Conservation (phyloP, 1,140 invertebrate species). For the Babylonia areolata region DNA sequence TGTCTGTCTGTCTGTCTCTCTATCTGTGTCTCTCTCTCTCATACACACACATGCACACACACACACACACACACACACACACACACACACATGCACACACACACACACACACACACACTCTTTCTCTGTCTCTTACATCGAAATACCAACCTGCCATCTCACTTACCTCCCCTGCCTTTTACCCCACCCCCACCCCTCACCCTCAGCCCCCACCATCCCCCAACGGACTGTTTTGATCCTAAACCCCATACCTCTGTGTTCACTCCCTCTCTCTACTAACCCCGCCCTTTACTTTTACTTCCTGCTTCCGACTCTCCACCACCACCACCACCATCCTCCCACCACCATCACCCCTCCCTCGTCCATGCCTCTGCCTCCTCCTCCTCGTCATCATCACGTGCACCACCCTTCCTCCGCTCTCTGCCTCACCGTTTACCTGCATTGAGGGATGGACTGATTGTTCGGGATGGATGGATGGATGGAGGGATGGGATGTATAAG, state of each 20-base stretch:
- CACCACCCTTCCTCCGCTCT: not conserved
- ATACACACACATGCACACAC: not conserved
- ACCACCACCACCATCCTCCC: not conserved
- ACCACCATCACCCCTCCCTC: not conserved
- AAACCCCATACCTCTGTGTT: not conserved
- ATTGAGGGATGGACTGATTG: not conserved
- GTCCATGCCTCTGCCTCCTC: not conserved
- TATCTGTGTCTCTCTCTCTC: no score
- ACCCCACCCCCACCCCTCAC: no score
- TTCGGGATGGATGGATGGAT: not conserved
- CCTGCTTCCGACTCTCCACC: not conserved
- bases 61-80: not conserved
- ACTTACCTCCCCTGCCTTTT: no score
- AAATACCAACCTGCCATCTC: no score
- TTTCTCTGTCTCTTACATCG: no score
- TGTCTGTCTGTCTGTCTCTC: no score
- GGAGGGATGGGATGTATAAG: not conserved
- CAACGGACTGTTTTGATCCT: no score
- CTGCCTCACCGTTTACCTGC: not conserved
- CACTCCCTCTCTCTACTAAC: not conserved
- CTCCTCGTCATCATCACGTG: not conserved
- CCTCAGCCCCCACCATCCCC: no score
- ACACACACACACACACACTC: slow-evolving; percentile 10
- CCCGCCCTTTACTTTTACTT: not conserved
- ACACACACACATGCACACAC: not conserved